Base-by-base conservation (phyloP, 2,888 invertebrate species). In the Xestoiulus laeticollis region DNA sequence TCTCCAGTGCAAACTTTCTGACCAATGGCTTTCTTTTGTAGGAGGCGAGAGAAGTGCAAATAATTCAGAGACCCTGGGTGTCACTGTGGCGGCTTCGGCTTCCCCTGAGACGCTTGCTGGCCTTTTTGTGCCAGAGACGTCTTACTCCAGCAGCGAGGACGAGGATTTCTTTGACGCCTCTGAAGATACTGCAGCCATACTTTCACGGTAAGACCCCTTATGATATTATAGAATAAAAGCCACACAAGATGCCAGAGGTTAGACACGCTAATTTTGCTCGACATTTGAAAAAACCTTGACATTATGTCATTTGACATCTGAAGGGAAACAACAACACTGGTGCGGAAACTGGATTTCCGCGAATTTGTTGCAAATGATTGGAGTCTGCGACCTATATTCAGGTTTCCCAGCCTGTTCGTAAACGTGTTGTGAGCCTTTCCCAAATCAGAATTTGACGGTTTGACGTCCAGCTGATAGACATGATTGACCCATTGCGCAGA, bases 61-160 rank as follows among this genome's bases (percentile, higher is more conserved):
- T 26, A 68, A 68, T 8, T 12, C 68, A 1, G 26, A 68, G 1
- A 26, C 68, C 68, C 26, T 68, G 68, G 68, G 22, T 26, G 26
- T 1, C 26, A 22, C 68, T 5, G 59, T 59, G 59, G 59, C 59
- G n/a, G 8, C n/a, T 22, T n/a, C 59, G n/a, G 26, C 68, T 26
- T 68, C 68, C 14, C 68, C 68, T 2, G 68, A 68, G 68, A 68
- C 68, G 12, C 68, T 68, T 26, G 26, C 68, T 68, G 68, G 68
- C 26, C 26, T 68, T 6, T 94, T 95, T 88, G 96, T 97, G 12
- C 98, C 98, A 84, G 97, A 96, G 91, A 97, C 96, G 89, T 98
- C 98, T 0, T 99, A 98, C 92, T 99, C 98, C n/a, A 98, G 98
- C 91, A 98, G 98, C 44, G 99, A 99, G 92, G 98, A 99, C 88